A percentile compares a stretch with the other conserved stretches of the same genome.
phyloP scores from a whole-genome alignment of 2,797 vertebrate species.

The Chiroxiphia lanceolata region DNA sequence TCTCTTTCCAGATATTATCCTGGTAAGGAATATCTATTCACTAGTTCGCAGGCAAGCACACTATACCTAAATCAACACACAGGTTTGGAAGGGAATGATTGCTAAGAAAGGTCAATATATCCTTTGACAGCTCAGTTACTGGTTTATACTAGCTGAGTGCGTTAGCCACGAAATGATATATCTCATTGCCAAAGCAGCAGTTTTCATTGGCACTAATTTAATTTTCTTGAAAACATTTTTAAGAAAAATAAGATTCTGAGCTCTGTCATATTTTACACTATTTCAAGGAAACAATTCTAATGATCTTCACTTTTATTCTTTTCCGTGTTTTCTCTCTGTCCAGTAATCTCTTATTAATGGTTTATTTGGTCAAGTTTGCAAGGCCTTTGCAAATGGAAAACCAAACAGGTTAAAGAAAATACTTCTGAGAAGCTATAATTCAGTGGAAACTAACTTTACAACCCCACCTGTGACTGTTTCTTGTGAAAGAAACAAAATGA shows the following conservation, averaged over 20 bases:
- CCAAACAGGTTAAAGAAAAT: neutral
- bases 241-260: neutral
- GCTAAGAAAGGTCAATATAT: neutral
- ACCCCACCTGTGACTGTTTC: neutral
- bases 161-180: neutral
- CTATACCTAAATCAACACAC: conserved; percentile 9
- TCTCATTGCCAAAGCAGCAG: neutral
- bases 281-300: neutral
- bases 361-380: neutral
- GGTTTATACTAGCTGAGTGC: neutral
- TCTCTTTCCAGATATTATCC: neutral
- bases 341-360: neutral
- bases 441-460: neutral
- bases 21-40: neutral
- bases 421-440: neutral
- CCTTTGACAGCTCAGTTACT: neutral
- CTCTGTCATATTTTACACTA: neutral
- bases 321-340: neutral
- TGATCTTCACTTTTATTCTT: conserved; percentile 8
- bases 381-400: neutral
- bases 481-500: neutral
- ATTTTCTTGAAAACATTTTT: neutral
- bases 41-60: neutral
- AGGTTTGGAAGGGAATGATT: neutral
- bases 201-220: neutral